These are phyloP conservation scores for Myoxocephalus aenaeus DNA, from an alignment of 2,797 vertebrate genomes.

Conservation along the genomic window DNA sequence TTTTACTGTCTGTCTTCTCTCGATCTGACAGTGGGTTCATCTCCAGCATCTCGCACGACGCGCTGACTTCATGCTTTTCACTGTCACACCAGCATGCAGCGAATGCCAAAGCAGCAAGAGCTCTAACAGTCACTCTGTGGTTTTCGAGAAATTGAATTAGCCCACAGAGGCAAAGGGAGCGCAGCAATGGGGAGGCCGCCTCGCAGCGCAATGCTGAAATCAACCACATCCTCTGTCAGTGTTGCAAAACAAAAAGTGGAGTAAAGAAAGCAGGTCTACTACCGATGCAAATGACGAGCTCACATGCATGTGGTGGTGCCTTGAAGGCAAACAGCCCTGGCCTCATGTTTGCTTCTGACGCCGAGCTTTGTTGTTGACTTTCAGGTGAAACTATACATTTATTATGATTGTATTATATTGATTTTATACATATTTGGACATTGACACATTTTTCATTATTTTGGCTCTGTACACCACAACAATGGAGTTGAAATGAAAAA, in stretches of 20 bases:
- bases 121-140: conserved; percentile 70
- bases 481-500: too few relatives aligned
- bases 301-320: conserved; percentile 7
- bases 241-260: conserved; percentile 61
- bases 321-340: conserved; percentile 31
- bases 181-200: conserved; percentile 34
- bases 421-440: too few relatives aligned
- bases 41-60: conserved; percentile 20
- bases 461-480: too few relatives aligned
- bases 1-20: conserved; percentile 3
- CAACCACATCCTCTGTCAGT: conserved; percentile 74
- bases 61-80: conserved; percentile 31
- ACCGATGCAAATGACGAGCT: conserved; percentile 55
- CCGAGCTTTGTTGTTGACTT: not conserved
- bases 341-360: conserved; percentile 21
- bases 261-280: conserved; percentile 45
- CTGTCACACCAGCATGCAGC: conserved; percentile 40
- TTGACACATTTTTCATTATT: too few relatives aligned
- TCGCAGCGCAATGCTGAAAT: conserved; percentile 52
- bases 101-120: conserved; percentile 44
- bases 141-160: conserved; percentile 68
- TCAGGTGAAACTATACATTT: conserved; percentile 4
- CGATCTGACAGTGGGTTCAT: conserved; percentile 29
- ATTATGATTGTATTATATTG: too few relatives aligned
- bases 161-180: conserved; percentile 45